Base-by-base conservation (phyloP, 2,888 invertebrate species). In the Liodrosophila aerea region DNA sequence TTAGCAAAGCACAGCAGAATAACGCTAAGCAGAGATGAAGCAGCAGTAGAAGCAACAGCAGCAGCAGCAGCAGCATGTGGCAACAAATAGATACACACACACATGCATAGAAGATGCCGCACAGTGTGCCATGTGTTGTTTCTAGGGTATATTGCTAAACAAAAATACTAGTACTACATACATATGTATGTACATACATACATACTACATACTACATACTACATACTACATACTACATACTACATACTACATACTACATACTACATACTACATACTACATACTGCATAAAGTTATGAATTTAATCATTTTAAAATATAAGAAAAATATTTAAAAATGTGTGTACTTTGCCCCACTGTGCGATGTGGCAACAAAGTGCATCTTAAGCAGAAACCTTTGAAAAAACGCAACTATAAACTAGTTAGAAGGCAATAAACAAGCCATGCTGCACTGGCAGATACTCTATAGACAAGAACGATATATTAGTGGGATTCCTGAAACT, bases 1-100 rank as follows among this genome's bases (percentile, higher is more conserved):
- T 51, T 44, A 51, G 37, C 49, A 50, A 49, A 46, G 47, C 46
- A 34, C 27, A 41, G 56, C 50, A 50, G 34, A 56, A 36, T 34
- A 43, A 37, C 30, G 36, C n/a, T 57, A 30, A 50, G 43, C 51
- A 39, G 22, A 57, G 43, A 51, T 44, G n/a, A 44, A n/a, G n/a
- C n/a, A n/a, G n/a, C n/a, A n/a, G 39, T 16, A 44, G 40, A 27
- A 16, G 41, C 27, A 22, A 5, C 2, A 22, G 22, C 22, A 22
- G n/a, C 22, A 15, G 30, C 34, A 56, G 30, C 50, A 43, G 30
- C 22, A 37, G 50, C 33, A 50, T 50, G 40, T 50, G 40, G 50
- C 50, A 50, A 40, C 31, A n/a, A 4, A 37, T 4, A 27, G 30
- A 33, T 9, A 40, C 5, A 34, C 27, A 51, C 8, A 34, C 13